Conservation (phyloP, 2,797 vertebrate species). For the Chaenodraco wilsoni region DNA sequence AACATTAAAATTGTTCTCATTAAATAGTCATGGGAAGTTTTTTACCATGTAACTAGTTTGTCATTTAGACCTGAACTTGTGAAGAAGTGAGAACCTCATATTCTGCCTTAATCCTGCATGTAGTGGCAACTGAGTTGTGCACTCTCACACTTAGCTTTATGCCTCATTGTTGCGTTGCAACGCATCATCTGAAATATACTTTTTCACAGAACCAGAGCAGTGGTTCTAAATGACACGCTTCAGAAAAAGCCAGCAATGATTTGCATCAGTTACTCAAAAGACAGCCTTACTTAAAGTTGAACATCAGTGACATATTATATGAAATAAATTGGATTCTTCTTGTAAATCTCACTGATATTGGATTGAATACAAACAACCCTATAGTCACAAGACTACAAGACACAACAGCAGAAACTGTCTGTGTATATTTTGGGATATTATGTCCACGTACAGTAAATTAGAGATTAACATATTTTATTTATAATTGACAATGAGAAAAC, state of each 20-base stretch:
- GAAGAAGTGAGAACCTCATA: background rate
- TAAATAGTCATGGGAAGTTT: background rate
- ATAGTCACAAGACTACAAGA: background rate
- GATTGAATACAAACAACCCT: background rate
- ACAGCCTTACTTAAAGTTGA: background rate
- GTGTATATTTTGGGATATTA: background rate
- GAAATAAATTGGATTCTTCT: background rate
- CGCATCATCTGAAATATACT: slow-evolving; percentile 11
- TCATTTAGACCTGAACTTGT: background rate
- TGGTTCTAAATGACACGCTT: background rate
- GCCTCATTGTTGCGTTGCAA: background rate
- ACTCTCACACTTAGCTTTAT: slow-evolving; percentile 10
- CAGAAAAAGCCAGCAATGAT: background rate
- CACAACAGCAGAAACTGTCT: background rate
- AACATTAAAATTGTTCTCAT: background rate
- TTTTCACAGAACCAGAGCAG: background rate
- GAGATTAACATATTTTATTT: too few relatives aligned
- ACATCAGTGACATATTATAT: background rate
- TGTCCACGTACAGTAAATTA: background rate
- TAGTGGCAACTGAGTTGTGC: slow-evolving; percentile 1
- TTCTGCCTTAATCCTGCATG: background rate
- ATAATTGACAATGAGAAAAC: too few relatives aligned
- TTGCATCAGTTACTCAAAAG: slow-evolving; percentile 10
- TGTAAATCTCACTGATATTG: background rate
- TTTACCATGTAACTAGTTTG: background rate